phyloP scores from a whole-genome alignment of 2,113 vertebrate genomes.

The Hypanus sabinus region DNA sequence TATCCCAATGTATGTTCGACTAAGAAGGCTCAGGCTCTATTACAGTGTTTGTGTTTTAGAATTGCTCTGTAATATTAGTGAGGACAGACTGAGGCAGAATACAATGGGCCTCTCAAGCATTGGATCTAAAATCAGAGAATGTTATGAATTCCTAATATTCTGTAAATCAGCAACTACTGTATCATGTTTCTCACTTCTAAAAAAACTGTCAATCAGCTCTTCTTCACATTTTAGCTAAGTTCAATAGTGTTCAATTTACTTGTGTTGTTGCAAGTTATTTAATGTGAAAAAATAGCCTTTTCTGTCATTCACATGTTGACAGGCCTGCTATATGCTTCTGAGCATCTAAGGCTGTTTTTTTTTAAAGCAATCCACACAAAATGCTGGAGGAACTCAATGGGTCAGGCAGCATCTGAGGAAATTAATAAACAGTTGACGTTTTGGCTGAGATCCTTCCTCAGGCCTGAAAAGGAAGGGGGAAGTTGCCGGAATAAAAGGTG shows the following conservation, averaged over 20 bases:
- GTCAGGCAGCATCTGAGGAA: too few relatives aligned
- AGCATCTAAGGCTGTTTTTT: not conserved
- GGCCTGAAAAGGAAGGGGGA: too few relatives aligned
- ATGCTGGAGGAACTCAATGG: too few relatives aligned
- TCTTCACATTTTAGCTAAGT: not conserved
- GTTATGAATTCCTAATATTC: not conserved
- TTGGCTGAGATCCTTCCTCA: too few relatives aligned
- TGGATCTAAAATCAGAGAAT: not conserved
- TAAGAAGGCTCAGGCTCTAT: not conserved
- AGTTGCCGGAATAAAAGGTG: too few relatives aligned
- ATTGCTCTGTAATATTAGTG: not conserved
- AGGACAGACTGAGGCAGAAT: not conserved
- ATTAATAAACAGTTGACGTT: too few relatives aligned
- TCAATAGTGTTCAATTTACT: not conserved
- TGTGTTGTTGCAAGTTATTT: not conserved
- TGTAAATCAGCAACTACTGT: not conserved
- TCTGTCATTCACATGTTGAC: not conserved
- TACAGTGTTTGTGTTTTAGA: not conserved
- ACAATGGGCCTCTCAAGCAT: not conserved
- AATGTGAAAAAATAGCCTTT: not conserved
- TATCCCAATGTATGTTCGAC: not conserved
- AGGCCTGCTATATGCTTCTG: not conserved
- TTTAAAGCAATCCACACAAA: not conserved
- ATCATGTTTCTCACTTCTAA: constrained; percentile 16
- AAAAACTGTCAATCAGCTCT: not conserved